Evolutionary conservation across 2,797 vertebrate genomes (phyloP).

Genomic region (Spondyliosoma cantharus): DNA sequence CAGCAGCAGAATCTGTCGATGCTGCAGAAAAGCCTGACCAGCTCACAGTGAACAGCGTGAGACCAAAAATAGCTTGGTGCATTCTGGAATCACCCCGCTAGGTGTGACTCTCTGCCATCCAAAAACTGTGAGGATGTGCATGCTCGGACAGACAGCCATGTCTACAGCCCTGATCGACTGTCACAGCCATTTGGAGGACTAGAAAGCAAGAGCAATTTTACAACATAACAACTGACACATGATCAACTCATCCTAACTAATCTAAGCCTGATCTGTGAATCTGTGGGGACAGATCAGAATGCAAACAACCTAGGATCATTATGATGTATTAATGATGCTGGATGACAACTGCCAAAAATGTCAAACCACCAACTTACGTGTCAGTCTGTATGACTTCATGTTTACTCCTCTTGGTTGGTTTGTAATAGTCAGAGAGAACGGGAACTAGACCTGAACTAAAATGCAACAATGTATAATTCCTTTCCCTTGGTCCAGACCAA

Average conservation of each 20-base stretch:
- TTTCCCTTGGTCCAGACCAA: too few relatives aligned
- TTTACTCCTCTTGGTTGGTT: too few relatives aligned
- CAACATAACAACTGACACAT: not conserved
- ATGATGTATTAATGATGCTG: too few relatives aligned
- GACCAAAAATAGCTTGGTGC: slow-evolving; percentile 69
- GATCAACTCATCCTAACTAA: not conserved
- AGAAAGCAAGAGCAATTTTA: not conserved
- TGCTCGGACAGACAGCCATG: not conserved
- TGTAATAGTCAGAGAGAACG: too few relatives aligned
- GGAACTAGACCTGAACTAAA: too few relatives aligned
- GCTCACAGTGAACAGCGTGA: slow-evolving; percentile 47
- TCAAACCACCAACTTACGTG: too few relatives aligned
- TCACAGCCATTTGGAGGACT: not conserved
- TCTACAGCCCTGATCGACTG: not conserved
- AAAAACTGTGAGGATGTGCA: slow-evolving; percentile 2
- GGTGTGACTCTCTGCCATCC: slow-evolving; percentile 3
- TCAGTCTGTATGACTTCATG: too few relatives aligned
- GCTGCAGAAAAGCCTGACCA: slow-evolving; percentile 53
- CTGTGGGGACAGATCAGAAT: not conserved
- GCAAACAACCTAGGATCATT: too few relatives aligned
- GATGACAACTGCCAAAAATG: too few relatives aligned
- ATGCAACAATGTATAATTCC: too few relatives aligned
- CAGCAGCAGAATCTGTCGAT: slow-evolving; percentile 55
- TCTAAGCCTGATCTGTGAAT: not conserved
- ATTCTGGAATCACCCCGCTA: slow-evolving; percentile 58